Conservation (phyloP, 2,888 invertebrate species). For the Volucella bombylans region DNA sequence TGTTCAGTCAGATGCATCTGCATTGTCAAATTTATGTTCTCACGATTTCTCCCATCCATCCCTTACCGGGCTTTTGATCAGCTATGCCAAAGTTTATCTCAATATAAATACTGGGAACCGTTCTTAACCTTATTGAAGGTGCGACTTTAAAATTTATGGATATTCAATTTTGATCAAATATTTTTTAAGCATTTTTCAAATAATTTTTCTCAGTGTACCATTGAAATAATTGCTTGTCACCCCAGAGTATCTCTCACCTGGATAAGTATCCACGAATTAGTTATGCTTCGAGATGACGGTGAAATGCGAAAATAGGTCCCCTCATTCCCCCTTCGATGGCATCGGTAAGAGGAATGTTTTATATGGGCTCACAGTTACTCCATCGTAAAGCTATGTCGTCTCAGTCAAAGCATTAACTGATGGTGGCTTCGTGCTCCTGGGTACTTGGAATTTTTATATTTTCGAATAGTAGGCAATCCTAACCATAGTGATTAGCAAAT, state of each 20-base stretch:
- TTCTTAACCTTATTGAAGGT: too few species aligned
- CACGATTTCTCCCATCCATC: too few species aligned
- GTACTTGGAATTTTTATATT: conserved; percentile 9
- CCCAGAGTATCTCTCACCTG: not conserved
- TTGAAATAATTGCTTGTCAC: not conserved
- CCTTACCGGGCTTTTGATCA: too few species aligned
- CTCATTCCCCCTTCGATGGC: not conserved
- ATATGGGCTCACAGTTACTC: not conserved
- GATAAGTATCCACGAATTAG: conserved; percentile 5
- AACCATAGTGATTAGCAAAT: conserved; percentile 19
- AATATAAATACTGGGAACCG: too few species aligned
- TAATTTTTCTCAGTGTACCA: conserved; percentile 23
- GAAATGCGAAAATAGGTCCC: conserved; percentile 2
- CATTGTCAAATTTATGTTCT: too few species aligned
- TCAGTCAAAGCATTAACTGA: not conserved
- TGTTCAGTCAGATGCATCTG: too few species aligned
- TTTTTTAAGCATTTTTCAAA: not conserved
- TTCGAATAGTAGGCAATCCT: conserved; percentile 9
- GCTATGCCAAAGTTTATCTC: too few species aligned
- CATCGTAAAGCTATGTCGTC: not conserved
- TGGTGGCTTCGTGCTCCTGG: conserved; percentile 9
- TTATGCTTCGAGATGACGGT: conserved; percentile 9
- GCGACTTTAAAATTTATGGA: too few species aligned
- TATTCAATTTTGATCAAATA: too few species aligned
- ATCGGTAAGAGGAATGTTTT: too few species aligned